Conservation (phyloP, 2,113 vertebrate genomes). For the Varanus salvator region DNA sequence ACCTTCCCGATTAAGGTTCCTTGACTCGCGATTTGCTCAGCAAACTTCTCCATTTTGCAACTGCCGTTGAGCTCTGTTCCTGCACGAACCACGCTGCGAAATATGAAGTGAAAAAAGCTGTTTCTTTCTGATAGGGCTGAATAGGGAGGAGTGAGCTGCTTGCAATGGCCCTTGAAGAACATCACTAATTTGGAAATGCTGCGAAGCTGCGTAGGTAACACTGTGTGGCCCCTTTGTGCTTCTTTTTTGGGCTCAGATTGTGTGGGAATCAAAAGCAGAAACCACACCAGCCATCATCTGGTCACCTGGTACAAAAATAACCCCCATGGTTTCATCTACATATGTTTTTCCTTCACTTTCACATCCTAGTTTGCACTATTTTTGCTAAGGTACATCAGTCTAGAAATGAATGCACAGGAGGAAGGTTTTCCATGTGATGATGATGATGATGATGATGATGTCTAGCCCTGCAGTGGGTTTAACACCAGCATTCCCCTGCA, state of each 20-base stretch:
- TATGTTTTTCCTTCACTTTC: not conserved
- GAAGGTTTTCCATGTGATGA: not conserved
- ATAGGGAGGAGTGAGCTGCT: not conserved
- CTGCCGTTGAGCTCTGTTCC: not conserved
- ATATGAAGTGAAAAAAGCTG: not conserved
- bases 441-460: not conserved
- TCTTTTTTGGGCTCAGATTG: not conserved
- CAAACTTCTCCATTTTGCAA: not conserved
- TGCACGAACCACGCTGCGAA: not conserved
- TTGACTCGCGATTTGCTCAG: not conserved
- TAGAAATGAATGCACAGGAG: not conserved
- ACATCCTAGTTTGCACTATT: not conserved
- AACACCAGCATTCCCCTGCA: too few relatives aligned
- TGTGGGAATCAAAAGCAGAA: not conserved
- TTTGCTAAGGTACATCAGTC: not conserved
- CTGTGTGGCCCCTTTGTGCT: not conserved
- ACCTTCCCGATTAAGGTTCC: not conserved
- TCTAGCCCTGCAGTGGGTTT: not conserved
- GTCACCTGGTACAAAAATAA: not conserved
- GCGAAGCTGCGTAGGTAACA: rapidly evolving
- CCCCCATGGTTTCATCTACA: not conserved
- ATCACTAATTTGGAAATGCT: not conserved
- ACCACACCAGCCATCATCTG: not conserved
- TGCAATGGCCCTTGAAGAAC: not conserved
- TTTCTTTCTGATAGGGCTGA: too few relatives aligned